Conservation (phyloP, 2,113 vertebrate genomes). For the Propithecus coquereli region DNA sequence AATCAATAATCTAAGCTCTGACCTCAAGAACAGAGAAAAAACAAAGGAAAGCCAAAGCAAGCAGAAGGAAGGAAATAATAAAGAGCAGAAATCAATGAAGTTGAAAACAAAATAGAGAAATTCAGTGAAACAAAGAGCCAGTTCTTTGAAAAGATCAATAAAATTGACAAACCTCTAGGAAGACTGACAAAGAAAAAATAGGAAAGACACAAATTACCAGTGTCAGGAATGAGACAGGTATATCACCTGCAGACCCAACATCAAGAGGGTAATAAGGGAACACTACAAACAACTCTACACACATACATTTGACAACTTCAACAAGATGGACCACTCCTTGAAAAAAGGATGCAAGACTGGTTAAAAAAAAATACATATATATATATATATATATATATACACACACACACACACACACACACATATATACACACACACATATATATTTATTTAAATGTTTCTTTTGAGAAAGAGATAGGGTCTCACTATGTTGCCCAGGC, state of each 20-base stretch:
- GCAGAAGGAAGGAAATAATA: not conserved
- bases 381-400: too few species aligned
- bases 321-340: not conserved
- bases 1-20: not conserved
- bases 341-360: not conserved
- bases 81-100: not conserved
- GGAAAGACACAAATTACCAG: too few species aligned
- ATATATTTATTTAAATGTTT: too few species aligned
- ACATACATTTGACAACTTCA: not conserved
- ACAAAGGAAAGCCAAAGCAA: not conserved
- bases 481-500: not conserved
- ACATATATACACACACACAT: too few species aligned
- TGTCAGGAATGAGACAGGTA: not conserved
- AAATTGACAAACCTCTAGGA: too few species aligned
- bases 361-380: not conserved
- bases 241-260: not conserved
- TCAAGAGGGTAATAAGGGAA: not conserved
- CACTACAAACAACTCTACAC: not conserved
- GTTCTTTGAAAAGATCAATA: too few species aligned
- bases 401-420: too few species aligned
- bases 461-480: not conserved
- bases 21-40: not conserved
- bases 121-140: not conserved
- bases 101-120: not conserved
- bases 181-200: too few species aligned